A percentile compares a stretch with the other conserved stretches of the same genome.
Conservation (phyloP, 2,888 invertebrate genomes). For the Incurvaria masculella region DNA sequence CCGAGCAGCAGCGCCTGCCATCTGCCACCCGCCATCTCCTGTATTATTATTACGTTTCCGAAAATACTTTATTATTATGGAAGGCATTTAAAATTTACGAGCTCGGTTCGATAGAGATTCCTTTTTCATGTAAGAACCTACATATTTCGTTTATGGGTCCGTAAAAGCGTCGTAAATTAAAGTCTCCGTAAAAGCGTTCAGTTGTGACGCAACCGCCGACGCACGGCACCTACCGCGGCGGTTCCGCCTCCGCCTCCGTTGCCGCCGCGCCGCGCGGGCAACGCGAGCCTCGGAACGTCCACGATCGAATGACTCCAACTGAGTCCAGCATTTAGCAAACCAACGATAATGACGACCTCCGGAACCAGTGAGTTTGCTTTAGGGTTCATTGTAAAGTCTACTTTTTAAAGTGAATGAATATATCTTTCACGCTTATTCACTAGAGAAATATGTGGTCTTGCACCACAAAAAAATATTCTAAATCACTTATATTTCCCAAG, state of each 20-base stretch:
- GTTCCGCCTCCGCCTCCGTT: too few species aligned
- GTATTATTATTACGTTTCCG: conserved; percentile 42
- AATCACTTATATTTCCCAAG: too few species aligned
- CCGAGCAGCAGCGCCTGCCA: too few species aligned
- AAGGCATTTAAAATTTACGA: conserved; percentile 46
- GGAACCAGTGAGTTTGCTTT: too few species aligned
- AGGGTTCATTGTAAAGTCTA: too few species aligned
- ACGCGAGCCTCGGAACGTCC: neutral
- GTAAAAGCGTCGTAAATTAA: conserved; percentile 50
- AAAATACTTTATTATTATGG: conserved; percentile 52
- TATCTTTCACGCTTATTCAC: too few species aligned
- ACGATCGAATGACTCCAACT: too few species aligned
- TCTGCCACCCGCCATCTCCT: conserved; percentile 50
- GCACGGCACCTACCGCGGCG: neutral
- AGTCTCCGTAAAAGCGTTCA: conserved; percentile 36
- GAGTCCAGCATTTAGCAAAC: too few species aligned
- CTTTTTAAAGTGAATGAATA: too few species aligned
- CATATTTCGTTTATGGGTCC: conserved; percentile 41
- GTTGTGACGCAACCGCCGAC: neutral
- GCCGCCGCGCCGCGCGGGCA: neutral
- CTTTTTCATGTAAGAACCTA: conserved; percentile 45
- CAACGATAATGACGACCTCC: too few species aligned
- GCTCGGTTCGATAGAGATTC: conserved; percentile 41
- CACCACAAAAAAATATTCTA: too few species aligned
- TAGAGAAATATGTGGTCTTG: too few species aligned